Evolutionary conservation across 2,797 vertebrate species (phyloP).

Genomic region (Clarias laeviceps): DNA sequence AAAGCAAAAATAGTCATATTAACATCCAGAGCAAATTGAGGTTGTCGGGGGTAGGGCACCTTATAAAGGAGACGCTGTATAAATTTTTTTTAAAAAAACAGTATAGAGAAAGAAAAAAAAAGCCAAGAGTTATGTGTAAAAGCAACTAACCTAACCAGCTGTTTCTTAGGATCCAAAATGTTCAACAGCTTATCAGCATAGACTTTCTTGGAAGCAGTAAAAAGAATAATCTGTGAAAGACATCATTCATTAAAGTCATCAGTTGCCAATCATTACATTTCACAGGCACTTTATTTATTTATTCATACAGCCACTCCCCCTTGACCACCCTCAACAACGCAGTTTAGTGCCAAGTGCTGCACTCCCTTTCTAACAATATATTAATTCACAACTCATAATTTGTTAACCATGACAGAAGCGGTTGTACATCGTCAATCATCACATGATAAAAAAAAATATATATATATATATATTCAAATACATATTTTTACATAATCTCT

Average conservation of each 20-base stretch:
- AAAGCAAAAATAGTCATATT: too few relatives aligned
- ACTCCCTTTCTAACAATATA: neutral
- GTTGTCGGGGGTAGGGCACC: neutral
- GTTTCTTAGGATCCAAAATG: constrained; percentile 99
- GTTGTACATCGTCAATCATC: neutral
- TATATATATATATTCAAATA: too few relatives aligned
- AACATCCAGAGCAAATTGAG: neutral
- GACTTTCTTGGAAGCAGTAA: constrained; percentile 99
- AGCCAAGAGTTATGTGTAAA: neutral
- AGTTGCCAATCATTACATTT: neutral
- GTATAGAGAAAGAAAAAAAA: neutral
- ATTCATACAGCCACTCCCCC: neutral
- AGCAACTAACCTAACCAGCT: constrained; percentile 89
- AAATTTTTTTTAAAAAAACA: too few relatives aligned
- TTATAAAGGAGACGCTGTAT: neutral
- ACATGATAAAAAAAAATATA: neutral
- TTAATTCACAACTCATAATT: neutral
- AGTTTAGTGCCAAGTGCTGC: neutral
- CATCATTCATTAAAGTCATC: neutral
- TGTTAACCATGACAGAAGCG: neutral
- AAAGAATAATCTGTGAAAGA: constrained; percentile 89
- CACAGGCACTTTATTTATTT: neutral
- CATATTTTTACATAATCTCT: too few relatives aligned
- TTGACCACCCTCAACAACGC: too few relatives aligned
- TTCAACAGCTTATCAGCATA: constrained; percentile 99